Evolutionary conservation across 2,797 vertebrate species (phyloP), one percentile per base, ranked within the genome.

Genomic region (Microctenopoma lineatum): DNA sequence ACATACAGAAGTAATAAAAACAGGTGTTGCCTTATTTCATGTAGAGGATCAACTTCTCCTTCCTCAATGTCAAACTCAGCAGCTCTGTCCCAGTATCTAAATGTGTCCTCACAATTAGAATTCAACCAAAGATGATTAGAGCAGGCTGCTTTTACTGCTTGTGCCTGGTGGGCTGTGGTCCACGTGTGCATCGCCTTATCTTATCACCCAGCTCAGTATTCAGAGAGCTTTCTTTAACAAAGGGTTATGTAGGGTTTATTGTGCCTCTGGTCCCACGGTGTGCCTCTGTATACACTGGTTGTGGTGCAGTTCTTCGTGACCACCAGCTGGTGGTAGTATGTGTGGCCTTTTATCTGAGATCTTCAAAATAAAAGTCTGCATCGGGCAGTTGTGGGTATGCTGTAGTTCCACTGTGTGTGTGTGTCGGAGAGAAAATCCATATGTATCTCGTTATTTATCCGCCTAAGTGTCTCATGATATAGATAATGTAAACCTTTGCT

Each of bases 301-400:
- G 9, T 48, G 32, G 34, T 83, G 81, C 76, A 75, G 52, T 75
- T 71, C 15, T 36, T 70, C 1, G 11, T n/a, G 10, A 42, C 11
- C 5, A n/a, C 76, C 87, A 78, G 59, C 39, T n/a, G 83, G 67
- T 66, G 85, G 77, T 75, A 61, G 69, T 61, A 36, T 75, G 41
- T 42, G 41, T 36, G 10, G 29, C 29, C 29, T 32, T 32, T 32
- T 32, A 5, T 5, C 29, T 32, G 29, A 5, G 29, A 32, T 5
- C 5, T 32, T 32, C 29, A 32, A 32, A 32, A 32, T 32, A 32
- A 32, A 32, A 32, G 29, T 29, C 27, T 32, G 29, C 29, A 32
- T 32, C 29, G 7, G 5, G 29, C 5, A 32, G 29, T n/a, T n/a
- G n/a, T n/a, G n/a, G n/a, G n/a, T n/a, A n/a, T n/a, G n/a, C n/a